Base-by-base conservation (phyloP, 35 echinoderm and acorn worm genomes). In the Patiria miniata region DNA sequence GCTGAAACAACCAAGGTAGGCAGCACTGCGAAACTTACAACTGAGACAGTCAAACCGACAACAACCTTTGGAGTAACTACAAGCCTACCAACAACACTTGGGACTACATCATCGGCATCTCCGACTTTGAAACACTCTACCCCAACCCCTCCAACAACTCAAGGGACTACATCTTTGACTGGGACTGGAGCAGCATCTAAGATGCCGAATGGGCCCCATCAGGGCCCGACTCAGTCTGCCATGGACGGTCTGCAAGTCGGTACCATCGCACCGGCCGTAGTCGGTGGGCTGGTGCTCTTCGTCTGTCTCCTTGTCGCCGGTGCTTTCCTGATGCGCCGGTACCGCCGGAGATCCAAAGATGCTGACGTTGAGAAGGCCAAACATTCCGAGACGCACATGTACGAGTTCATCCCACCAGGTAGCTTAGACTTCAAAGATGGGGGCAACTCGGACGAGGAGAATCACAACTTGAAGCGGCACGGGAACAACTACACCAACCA, bases 381-480 rank as follows among this genome's bases (percentile, higher is more conserved):
- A 34, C 23, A 73, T 26, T 22, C 65, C 2, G 65, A 73, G 26
- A 26, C 23, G 26, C 65, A 73, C 21, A 73, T 36, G 65, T 73
- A 73, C 65, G 65, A 73, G 65, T 28, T 73, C 29, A 34, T 73
- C 26, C 34, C 34, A 23, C 65, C 65, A 23, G 34, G 34, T 23
- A 30, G 65, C 34, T 7, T 73, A 10, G 65, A 73, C 65, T 73
- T 34, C 26, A 10, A 32, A 10, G 65, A 73, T 23, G 60, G 30
- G 8, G 65, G 26, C 10, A 73, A 73, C 26, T 73, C 65, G 1
- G 65, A 73, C 65, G 65, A 73, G 26, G 65, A 73, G 65, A 73
- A 73, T 34, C 65, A 73, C 34, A 73, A 73, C 65, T 14, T 32
- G 29, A 73, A 73, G 65, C 65, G 65, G 29, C 29, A 73, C 65